Conservation (phyloP, 2,113 vertebrate species). For the Cyprinus carpio region DNA sequence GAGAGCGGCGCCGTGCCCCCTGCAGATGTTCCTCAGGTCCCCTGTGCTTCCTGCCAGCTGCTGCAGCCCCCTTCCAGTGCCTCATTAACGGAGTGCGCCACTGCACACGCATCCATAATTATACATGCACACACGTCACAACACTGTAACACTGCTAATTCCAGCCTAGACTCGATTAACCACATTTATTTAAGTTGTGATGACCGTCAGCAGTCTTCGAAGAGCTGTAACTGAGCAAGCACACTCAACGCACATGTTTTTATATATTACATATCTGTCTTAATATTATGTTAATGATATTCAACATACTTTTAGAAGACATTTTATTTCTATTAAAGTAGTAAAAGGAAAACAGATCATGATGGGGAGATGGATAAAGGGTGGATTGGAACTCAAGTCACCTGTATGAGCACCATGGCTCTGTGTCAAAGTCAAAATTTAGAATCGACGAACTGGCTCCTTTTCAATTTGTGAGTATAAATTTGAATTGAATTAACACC, state of each 20-base stretch:
- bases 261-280: not conserved
- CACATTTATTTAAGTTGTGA: conserved; percentile 37
- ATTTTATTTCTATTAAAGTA: not conserved
- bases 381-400: not conserved
- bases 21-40: conserved; percentile 97
- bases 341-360: not conserved
- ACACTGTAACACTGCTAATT: conserved; percentile 23
- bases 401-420: not conserved
- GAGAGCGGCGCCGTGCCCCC: conserved; percentile 72
- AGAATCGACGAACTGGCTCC: not conserved
- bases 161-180: conserved; percentile 34
- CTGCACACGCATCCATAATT: conserved; percentile 85
- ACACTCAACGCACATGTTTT: not conserved
- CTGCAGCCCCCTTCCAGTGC: conserved; percentile 87
- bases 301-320: not conserved
- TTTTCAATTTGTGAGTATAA: not conserved
- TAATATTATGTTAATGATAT: not conserved
- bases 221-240: conserved; percentile 22
- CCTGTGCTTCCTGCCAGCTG: conserved; percentile 93
- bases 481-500: not conserved
- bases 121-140: conserved; percentile 49
- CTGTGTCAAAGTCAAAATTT: not conserved
- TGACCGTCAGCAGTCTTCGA: conserved; percentile 17
- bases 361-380: not conserved
- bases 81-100: conserved; percentile 89